Base-by-base conservation (phyloP, 2,797 vertebrate species). In the Crocodylus rhombifer region DNA sequence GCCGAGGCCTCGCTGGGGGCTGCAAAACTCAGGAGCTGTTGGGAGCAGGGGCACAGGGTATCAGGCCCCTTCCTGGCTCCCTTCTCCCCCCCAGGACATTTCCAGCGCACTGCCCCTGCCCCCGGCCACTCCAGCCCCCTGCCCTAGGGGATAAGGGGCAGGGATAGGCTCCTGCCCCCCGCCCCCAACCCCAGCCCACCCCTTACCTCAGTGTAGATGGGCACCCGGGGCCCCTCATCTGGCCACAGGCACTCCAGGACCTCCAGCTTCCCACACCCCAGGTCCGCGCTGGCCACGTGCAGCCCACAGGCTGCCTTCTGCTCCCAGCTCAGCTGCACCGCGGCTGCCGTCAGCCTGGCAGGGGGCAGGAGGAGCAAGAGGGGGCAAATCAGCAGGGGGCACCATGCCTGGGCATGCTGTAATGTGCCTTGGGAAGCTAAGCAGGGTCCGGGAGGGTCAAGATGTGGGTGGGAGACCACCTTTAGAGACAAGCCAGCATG, bases 221-320 rank as follows among this genome's bases (percentile, higher is more conserved):
- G 98, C 77, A 96, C 65, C 86, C 1, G 88, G 78, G 1, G 92
- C 2, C 4, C 20, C 14, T 64, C 64, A 4, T 96, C 92, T 56
- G 98, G 75, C 98, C 98, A 99, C 58, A 99, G 97, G 89, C 98
- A 99, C 96, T 99, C 99, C 36, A 99, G 97, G 95, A 99, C 97
- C 92, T 99, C 99, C 90, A 99, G 97, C 92, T 98, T 98, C 93
- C 99, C 99, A n/a, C 99, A 99, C 95, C 97, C 98, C 57, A 98
- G 91, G 67, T 99, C 99, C 6, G 98, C 98, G 90, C 97, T 98
- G 95, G 98, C 89, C 3, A 98, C 94, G 83, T 96, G 97, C 84
- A 89, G 90, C 87, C 87, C 97, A 55, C 96, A 95, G 13, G 97
- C 97, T 0, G 98, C 96, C 28, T 98, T 98, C 96, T 98, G 98